A percentile compares a stretch with the other conserved stretches of the same genome.
Evolutionary conservation across 92 coral and sea anemone species (phyloP).

Genomic region (Nematostella vectensis): DNA sequence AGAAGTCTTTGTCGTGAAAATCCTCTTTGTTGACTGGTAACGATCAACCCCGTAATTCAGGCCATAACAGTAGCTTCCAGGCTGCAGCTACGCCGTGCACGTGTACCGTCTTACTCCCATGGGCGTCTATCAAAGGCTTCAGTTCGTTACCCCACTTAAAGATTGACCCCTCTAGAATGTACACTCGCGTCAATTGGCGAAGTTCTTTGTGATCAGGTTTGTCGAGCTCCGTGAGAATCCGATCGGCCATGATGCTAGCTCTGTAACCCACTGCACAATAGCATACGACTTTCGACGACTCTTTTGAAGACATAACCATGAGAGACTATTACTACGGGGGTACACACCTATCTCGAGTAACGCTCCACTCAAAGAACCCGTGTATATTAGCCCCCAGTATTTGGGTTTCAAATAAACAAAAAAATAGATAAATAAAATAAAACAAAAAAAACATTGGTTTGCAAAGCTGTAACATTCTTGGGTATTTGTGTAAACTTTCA

Average conservation of each 20-base stretch:
- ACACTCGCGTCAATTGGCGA: conserved; percentile 27
- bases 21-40: too few relatives aligned
- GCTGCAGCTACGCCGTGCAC: conserved; percentile 16
- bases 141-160: conserved; percentile 90
- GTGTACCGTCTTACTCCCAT: conserved; percentile 12
- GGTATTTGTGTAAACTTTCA: too few relatives aligned
- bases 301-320: conserved; percentile 22
- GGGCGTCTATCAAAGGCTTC: conserved; percentile 41
- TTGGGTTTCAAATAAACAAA: too few relatives aligned
- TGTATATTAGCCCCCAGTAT: too few relatives aligned
- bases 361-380: too few relatives aligned
- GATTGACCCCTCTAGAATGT: conserved; percentile 74
- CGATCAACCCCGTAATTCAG: conserved; percentile 19
- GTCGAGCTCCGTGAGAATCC: conserved; percentile 47
- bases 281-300: conserved; percentile 45
- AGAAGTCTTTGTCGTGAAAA: too few relatives aligned
- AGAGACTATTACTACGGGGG: too few relatives aligned
- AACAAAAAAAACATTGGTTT: too few relatives aligned
- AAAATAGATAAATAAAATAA: too few relatives aligned
- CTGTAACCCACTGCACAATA: conserved; percentile 86
- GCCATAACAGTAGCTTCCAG: conserved; percentile 16
- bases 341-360: too few relatives aligned
- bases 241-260: conserved; percentile 66
- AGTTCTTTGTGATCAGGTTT: conserved; percentile 40
- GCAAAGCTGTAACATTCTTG: too few relatives aligned